Evolutionary conservation across 2,888 invertebrate species (phyloP).

Genomic region (Cartodere bifasciata): DNA sequence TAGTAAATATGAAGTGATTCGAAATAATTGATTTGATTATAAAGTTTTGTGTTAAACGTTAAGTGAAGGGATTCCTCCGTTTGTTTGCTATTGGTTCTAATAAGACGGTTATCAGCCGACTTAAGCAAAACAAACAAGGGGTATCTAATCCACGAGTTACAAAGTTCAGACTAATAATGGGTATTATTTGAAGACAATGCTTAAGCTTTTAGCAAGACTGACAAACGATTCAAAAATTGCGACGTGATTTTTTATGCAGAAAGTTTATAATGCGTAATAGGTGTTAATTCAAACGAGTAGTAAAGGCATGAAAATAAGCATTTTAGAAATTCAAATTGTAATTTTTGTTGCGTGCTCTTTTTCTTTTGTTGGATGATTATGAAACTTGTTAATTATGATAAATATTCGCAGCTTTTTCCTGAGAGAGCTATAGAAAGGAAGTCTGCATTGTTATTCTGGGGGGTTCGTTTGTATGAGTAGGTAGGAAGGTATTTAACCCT

Average conservation of each 20-base stretch:
- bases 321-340: constrained; percentile 30
- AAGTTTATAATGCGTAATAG: no score
- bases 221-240: no score
- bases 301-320: no score
- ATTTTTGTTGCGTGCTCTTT: constrained; percentile 32
- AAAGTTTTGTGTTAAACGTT: constrained; percentile 4
- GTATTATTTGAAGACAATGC: no score
- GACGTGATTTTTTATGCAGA: no score
- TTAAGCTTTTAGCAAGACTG: no score
- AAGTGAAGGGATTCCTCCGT: constrained; percentile 10
- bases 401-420: constrained; percentile 39
- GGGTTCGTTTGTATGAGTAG: constrained; percentile 36
- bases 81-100: constrained; percentile 26
- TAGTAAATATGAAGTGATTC: constrained; percentile 1
- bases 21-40: constrained; percentile 7
- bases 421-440: constrained; percentile 37
- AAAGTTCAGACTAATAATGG: constrained; percentile 15
- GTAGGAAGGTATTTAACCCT: constrained; percentile 38
- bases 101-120: constrained; percentile 28
- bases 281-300: no score
- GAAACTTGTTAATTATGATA: constrained; percentile 40
- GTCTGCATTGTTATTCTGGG: constrained; percentile 36
- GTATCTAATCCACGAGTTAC: constrained; percentile 24
- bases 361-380: constrained; percentile 33
- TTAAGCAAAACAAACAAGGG: constrained; percentile 27